These are phyloP conservation scores for Hippocampus mohnikei DNA, from an alignment of 2,113 vertebrate genomes.

Conservation along the genomic window DNA sequence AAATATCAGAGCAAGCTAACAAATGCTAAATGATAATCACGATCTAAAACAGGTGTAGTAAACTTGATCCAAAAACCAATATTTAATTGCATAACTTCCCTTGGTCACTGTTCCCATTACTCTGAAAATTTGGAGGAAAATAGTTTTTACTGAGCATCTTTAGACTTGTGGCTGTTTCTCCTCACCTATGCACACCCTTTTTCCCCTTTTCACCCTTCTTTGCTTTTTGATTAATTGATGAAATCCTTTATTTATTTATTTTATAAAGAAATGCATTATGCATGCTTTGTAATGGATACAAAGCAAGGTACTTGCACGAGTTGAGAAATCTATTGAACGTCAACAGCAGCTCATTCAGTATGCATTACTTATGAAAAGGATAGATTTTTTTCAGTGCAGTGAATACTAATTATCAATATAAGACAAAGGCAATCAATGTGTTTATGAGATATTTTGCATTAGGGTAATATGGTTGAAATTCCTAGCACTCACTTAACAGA, in stretches of 20 bases:
- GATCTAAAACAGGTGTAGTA: constrained; percentile 1
- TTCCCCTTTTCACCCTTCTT: constrained; percentile 4
- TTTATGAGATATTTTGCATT: constrained; percentile 33
- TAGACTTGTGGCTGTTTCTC: constrained; percentile 43
- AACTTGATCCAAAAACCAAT: not conserved
- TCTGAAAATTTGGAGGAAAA: constrained; percentile 61
- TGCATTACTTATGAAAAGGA: constrained; percentile 51
- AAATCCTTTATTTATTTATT: constrained; percentile 32
- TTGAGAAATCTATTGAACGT: constrained; percentile 51
- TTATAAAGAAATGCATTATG: constrained; percentile 53
- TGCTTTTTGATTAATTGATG: constrained; percentile 57
- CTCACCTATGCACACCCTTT: constrained; percentile 24
- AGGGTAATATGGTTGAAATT: constrained; percentile 23
- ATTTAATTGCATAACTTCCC: constrained; percentile 37
- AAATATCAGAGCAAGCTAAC: constrained; percentile 31
- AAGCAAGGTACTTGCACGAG: constrained; percentile 43
- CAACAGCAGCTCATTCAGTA: constrained; percentile 41
- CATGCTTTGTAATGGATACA: constrained; percentile 64
- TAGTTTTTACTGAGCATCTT: constrained; percentile 39
- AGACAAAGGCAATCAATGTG: constrained; percentile 13
- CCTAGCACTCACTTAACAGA: constrained; percentile 9
- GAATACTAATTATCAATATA: constrained; percentile 32
- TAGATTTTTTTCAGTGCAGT: constrained; percentile 47
- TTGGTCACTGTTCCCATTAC: constrained; percentile 51
- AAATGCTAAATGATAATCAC: constrained; percentile 7